Base-by-base conservation (phyloP, 1,140 invertebrate species). In the Drosophila suzukii region DNA sequence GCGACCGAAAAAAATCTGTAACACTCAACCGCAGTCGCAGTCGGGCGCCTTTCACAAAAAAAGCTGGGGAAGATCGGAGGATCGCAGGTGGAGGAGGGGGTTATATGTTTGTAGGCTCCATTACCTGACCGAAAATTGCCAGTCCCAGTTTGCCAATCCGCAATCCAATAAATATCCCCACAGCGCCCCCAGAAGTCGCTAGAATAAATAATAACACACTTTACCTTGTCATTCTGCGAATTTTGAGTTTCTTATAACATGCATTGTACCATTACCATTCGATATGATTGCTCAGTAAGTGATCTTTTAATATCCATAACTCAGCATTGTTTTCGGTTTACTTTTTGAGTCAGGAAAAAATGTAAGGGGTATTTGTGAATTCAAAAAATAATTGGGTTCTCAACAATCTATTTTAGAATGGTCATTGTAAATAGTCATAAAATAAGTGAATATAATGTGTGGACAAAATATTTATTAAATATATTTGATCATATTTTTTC, bases 171-270 rank as follows among this genome's bases (percentile, higher is more conserved):
- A 71, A 72, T 50, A 70, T 32, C 44, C 49, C 51, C 39, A n/a
- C 32, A 36, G 15, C 32, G 32, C 39, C 71, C 49, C 49, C 44
- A 70, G 43, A 70, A 71, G 50, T 71, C n/a, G 34, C 27, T 49
- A 71, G 68, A 71, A 72, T 71, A 72, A 71, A 71, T 72, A 72
- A 72, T 71, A 72, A 71, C 44, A 72, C 51, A 58, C 44, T 71
- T 57, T 57, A 24, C n/a, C 43, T 58, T 71, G 68, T 71, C 66
- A 71, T 71, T 71, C 20, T 32, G n/a, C 53, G 50, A 55, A 68
- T 39, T 70, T 41, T 50, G 36, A 57, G 30, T 57, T 46, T 70
- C 36, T 66, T 24, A 60, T 41, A 17, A 34, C 49, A 34, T 65
- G 27, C 27, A 51, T 43, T 49, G 17, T 32, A 47, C 43, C 39